These are phyloP conservation scores for Didymodactylos carnosus DNA, from an alignment of 2,888 invertebrate genomes.

Conservation along the genomic window DNA sequence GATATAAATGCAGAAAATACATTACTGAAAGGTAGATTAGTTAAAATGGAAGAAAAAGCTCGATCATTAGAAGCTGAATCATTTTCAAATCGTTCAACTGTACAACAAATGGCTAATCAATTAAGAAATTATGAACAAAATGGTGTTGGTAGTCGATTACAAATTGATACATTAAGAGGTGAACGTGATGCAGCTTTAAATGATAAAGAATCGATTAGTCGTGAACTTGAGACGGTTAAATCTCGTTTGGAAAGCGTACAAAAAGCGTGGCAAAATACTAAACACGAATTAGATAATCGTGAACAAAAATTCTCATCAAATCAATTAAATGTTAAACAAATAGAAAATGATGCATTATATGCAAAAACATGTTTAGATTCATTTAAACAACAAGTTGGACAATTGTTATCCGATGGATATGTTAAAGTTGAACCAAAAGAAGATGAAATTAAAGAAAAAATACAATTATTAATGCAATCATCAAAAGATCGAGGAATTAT, in stretches of 20 bases:
- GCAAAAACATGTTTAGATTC: conserved; percentile 1
- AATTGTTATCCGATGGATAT: conserved; percentile 11
- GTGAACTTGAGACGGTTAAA: conserved; percentile 7
- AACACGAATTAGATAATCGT: conserved; percentile 4
- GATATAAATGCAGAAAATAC: conserved; percentile 14
- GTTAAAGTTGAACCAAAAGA: conserved; percentile 15
- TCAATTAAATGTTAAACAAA: conserved; percentile 5
- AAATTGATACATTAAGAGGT: conserved; percentile 4
- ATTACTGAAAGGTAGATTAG: conserved; percentile 27
- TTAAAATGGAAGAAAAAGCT: conserved; percentile 26
- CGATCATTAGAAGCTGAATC: conserved; percentile 28
- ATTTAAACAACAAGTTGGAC: conserved; percentile 12
- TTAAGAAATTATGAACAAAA: conserved; percentile 7
- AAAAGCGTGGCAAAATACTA: conserved; percentile 11
- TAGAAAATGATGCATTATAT: conserved; percentile 7
- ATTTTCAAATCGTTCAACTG: conserved; percentile 33
- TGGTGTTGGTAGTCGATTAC: neutral
- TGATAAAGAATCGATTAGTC: neutral
- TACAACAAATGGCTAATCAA: conserved; percentile 27
- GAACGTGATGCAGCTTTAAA: conserved; percentile 10
- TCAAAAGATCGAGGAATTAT: conserved; percentile 19
- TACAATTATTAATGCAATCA: conserved; percentile 11
- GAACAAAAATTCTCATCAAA: conserved; percentile 2
- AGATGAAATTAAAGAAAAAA: conserved; percentile 14
- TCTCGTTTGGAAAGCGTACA: conserved; percentile 3